phyloP scores from a whole-genome alignment of 2,113 vertebrate species.

The Notechis scutatus region DNA sequence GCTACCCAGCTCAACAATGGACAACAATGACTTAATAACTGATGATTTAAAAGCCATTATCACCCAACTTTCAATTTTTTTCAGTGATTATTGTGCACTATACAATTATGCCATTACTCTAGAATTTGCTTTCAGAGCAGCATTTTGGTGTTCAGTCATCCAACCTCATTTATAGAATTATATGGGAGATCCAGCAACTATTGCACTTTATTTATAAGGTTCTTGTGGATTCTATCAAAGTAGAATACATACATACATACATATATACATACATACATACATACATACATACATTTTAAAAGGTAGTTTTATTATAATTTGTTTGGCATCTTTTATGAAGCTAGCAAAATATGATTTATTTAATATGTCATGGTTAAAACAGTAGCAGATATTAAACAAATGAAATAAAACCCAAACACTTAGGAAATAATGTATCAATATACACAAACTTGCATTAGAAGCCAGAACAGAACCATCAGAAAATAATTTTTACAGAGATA shows the following conservation, averaged over 20 bases:
- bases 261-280: too few species aligned
- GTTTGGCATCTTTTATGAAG: background rate
- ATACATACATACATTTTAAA: too few species aligned
- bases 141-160: background rate
- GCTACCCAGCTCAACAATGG: background rate
- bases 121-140: background rate
- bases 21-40: background rate
- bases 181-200: background rate
- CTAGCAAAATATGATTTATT: background rate
- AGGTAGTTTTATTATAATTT: background rate
- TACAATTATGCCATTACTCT: background rate
- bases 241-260: too few species aligned
- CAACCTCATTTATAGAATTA: background rate
- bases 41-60: background rate
- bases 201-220: background rate
- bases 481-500: background rate
- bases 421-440: background rate
- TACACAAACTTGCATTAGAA: background rate
- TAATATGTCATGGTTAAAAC: background rate
- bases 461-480: background rate
- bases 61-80: too few species aligned
- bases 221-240: background rate
- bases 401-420: background rate
- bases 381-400: background rate
- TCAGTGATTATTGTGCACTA: background rate